Evolutionary conservation across 1,140 invertebrate genomes (phyloP), one percentile per base, ranked within the genome.

Genomic region (Zaprionus inermis): DNA sequence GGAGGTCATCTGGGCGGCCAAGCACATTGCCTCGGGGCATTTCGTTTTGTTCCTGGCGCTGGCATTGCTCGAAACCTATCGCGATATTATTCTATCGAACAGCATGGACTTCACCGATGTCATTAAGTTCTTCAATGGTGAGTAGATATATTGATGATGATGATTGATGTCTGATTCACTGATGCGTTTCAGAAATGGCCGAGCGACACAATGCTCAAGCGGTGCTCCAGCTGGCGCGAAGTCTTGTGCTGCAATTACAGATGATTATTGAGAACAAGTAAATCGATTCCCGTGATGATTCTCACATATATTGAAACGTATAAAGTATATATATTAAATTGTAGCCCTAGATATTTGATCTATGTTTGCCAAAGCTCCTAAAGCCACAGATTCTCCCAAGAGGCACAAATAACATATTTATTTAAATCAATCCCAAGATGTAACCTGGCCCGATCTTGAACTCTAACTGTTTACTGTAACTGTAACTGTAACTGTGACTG

Each of bases 21-120:
- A 96, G 71, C 94, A 97, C 88, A 95, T 98, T 56, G 95, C 97
- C 20, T 97, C 97, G 0, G 94, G 94, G 30, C 96, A 98, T 92
- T 99, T 99, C 94, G 97, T 98, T 49, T 93, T 99, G 20, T 99
- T 99, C 93, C 95, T 99, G 72, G 98, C 98, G 0, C 94, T 99
- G 38, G 97, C 98, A 0, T 92, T 99, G 44, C 95, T 99, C 0
- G 97, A 98, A 93, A 97, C 97, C 68, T 99, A 99, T 92, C 93
- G 98, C 57, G 97, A 98, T 90, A 97, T 99, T 69, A 98, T 99
- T 44, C 93, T 99, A 18, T 96, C 97, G 66, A 98, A 99, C 93
- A 95, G 96, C 78, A 99, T 99, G 97, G 98, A 99, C 92, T 99
- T 98, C 92, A 99, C 98, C 0, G 98, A 99, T 92, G 98, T 99